These are phyloP conservation scores for Rhingia rostrata DNA, from an alignment of 2,888 invertebrate species.

Conservation along the genomic window DNA sequence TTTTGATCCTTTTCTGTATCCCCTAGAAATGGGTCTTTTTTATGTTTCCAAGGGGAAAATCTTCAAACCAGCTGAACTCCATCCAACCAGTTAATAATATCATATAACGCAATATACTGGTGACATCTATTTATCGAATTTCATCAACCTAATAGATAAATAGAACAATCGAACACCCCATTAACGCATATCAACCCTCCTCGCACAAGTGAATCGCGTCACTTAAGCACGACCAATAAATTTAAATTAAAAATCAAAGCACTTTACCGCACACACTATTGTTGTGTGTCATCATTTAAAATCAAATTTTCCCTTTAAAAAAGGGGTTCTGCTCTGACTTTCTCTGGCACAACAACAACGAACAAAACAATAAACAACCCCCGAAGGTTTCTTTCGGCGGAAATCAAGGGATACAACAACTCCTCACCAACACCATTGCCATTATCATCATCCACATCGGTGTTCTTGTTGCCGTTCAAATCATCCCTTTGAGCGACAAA, in stretches of 20 bases:
- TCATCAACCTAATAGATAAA: slow-evolving; percentile 49
- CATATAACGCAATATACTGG: slow-evolving; percentile 5
- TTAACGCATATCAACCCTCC: slow-evolving; percentile 56
- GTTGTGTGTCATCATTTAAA: slow-evolving; percentile 29
- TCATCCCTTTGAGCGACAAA: slow-evolving; percentile 44
- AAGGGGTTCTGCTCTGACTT: background rate
- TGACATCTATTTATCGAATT: background rate
- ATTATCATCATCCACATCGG: slow-evolving; percentile 32
- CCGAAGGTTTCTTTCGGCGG: slow-evolving; percentile 29
- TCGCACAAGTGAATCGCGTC: background rate
- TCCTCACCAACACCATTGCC: slow-evolving; percentile 22
- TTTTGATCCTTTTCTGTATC: too few relatives aligned
- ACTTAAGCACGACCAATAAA: slow-evolving; percentile 58
- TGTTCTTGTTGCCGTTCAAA: background rate
- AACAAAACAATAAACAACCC: slow-evolving; percentile 56
- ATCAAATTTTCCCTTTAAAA: slow-evolving; percentile 30
- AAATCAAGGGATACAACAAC: slow-evolving; percentile 37
- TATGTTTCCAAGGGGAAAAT: too few relatives aligned
- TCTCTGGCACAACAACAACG: slow-evolving; percentile 21
- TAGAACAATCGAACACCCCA: slow-evolving; percentile 51
- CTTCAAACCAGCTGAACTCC: too few relatives aligned
- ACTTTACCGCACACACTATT: slow-evolving; percentile 50
- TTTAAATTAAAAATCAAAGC: slow-evolving; percentile 65
- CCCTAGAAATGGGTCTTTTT: too few relatives aligned
- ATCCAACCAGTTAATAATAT: background rate